These are phyloP conservation scores for Caenorhabditis japonica DNA, from an alignment of 2,888 invertebrate genomes.

Conservation along the genomic window DNA sequence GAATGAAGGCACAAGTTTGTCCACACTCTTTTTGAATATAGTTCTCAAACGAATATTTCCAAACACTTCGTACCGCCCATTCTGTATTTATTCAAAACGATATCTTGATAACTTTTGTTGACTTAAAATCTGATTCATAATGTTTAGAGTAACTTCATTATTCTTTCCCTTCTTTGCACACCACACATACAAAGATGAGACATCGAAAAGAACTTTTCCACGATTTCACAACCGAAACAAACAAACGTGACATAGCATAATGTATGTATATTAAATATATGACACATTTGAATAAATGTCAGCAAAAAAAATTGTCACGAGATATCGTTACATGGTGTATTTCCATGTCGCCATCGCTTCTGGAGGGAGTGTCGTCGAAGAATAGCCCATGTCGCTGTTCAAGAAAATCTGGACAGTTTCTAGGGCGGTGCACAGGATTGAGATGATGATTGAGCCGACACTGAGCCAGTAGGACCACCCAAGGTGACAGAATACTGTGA, in stretches of 20 bases:
- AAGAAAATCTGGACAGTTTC: slow-evolving; percentile 47
- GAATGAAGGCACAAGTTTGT: neutral
- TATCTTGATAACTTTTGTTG: slow-evolving; percentile 7
- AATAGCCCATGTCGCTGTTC: slow-evolving; percentile 34
- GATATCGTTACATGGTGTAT: slow-evolving; percentile 37
- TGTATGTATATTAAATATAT: too few relatives aligned
- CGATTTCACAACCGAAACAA: slow-evolving; percentile 37
- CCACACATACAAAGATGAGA: slow-evolving; percentile 6
- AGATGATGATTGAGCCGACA: slow-evolving; percentile 35
- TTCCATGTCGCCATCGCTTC: slow-evolving; percentile 56
- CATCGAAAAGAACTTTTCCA: too few relatives aligned
- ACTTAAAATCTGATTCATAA: slow-evolving; percentile 7
- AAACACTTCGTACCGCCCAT: slow-evolving; percentile 30
- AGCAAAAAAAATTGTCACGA: slow-evolving; percentile 24
- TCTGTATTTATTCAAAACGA: slow-evolving; percentile 15
- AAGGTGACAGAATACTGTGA: slow-evolving; percentile 40
- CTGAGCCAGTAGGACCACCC: slow-evolving; percentile 54
- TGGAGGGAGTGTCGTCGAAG: slow-evolving; percentile 37
- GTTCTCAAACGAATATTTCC: slow-evolving; percentile 7
- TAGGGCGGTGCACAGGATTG: slow-evolving; percentile 30
- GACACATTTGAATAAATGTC: slow-evolving; percentile 1
- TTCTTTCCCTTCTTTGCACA: too few relatives aligned
- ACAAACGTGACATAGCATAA: slow-evolving; percentile 15
- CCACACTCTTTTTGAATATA: slow-evolving; percentile 35
- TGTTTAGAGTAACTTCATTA: slow-evolving; percentile 7